Percentiles rank a stretch among this genome's conserved stretches.
These are phyloP conservation scores for Polypedilum vanderplanki DNA, from an alignment of 1,140 invertebrate genomes.

Conservation along the genomic window DNA sequence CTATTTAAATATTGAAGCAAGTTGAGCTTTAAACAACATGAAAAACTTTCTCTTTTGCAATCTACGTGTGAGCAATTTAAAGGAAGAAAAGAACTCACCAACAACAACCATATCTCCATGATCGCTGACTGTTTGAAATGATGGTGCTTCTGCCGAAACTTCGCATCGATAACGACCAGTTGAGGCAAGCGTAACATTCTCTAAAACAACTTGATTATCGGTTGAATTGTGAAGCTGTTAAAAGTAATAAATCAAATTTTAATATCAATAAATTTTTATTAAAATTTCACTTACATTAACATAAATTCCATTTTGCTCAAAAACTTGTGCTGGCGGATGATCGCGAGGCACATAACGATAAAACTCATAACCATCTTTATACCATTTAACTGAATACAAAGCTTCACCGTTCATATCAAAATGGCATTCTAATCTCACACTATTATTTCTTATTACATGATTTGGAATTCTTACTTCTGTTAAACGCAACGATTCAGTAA, in stretches of 20 bases:
- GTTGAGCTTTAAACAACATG: too few species aligned
- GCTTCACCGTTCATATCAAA: constrained; percentile 71
- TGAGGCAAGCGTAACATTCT: constrained; percentile 65
- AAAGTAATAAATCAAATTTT: background rate
- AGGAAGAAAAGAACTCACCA: constrained; percentile 51
- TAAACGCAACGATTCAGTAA: constrained; percentile 52
- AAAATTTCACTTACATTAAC: constrained; percentile 65
- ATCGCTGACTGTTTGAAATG: constrained; percentile 68
- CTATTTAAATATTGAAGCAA: too few species aligned
- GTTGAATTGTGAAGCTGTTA: constrained; percentile 65
- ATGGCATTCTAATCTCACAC: constrained; percentile 64
- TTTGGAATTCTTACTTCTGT: constrained; percentile 59
- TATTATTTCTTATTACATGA: constrained; percentile 59
- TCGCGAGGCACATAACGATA: constrained; percentile 72
- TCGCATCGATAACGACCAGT: constrained; percentile 76
- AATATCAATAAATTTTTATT: constrained; percentile 29
- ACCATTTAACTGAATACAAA: constrained; percentile 82
- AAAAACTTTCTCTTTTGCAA: too few species aligned
- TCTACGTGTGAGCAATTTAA: too few species aligned
- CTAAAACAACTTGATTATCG: constrained; percentile 63
- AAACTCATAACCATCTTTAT: constrained; percentile 81
- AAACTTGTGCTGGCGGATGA: constrained; percentile 63
- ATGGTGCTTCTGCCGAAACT: constrained; percentile 75
- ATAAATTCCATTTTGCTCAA: constrained; percentile 64
- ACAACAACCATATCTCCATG: constrained; percentile 70